phyloP scores from a whole-genome alignment of 2,113 vertebrate species.

The Microcebus jonahi region DNA sequence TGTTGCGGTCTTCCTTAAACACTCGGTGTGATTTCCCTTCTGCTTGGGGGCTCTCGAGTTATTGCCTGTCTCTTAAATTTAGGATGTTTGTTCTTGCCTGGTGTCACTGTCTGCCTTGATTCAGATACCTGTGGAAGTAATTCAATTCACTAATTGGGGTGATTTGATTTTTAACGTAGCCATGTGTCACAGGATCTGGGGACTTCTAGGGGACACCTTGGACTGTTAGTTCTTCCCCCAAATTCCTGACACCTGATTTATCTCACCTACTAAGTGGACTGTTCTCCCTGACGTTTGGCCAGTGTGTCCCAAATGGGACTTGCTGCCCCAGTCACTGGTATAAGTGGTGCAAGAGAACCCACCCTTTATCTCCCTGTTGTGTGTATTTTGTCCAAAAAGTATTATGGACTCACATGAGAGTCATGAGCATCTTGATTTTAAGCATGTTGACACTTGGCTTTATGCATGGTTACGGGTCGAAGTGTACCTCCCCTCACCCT shows the following conservation, averaged over 20 bases:
- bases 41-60: no score
- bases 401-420: not conserved
- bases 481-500: no score
- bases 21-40: no score
- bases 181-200: rapidly evolving
- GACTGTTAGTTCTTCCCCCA: not conserved
- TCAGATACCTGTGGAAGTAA: not conserved
- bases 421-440: not conserved
- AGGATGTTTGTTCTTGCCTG: not conserved
- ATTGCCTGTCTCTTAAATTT: no score
- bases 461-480: no score
- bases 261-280: no score
- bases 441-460: not conserved
- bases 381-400: not conserved
- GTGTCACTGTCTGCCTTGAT: not conserved
- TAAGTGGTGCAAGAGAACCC: not conserved
- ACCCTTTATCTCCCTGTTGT: no score
- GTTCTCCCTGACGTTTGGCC: not conserved
- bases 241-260: no score
- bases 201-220: not conserved
- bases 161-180: not conserved
- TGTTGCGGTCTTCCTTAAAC: not conserved
- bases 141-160: not conserved
- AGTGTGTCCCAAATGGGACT: no score
- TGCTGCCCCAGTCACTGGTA: not conserved